A percentile compares a stretch with the other conserved stretches of the same genome.
phyloP scores from a whole-genome alignment of 2,888 invertebrate genomes.

The Macaria liturata region DNA sequence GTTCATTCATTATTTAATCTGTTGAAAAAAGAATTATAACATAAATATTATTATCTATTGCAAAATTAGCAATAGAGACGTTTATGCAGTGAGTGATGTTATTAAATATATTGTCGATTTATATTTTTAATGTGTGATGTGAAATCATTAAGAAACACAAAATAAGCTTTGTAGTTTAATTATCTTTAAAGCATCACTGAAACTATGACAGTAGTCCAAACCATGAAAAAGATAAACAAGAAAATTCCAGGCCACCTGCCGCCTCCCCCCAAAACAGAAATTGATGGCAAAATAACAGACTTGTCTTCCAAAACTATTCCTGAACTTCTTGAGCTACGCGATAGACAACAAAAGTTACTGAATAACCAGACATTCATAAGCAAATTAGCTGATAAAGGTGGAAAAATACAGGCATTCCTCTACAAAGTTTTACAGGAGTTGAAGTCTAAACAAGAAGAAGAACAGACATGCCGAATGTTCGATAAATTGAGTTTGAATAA shows the following conservation, averaged over 20 bases:
- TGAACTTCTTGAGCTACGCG: slow-evolving; percentile 79
- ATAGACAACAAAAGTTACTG: slow-evolving; percentile 82
- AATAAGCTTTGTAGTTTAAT: too few relatives aligned
- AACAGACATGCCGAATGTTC: slow-evolving; percentile 76
- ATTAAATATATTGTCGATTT: too few relatives aligned
- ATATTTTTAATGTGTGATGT: too few relatives aligned
- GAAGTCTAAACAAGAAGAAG: slow-evolving; percentile 73
- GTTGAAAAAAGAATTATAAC: too few relatives aligned
- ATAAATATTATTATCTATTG: too few relatives aligned
- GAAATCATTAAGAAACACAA: too few relatives aligned
- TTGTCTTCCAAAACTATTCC: slow-evolving; percentile 68
- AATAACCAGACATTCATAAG: slow-evolving; percentile 76
- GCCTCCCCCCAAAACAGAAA: slow-evolving; percentile 70
- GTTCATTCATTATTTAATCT: too few relatives aligned
- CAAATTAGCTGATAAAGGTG: slow-evolving; percentile 84
- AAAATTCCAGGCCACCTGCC: slow-evolving; percentile 77
- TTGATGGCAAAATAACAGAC: slow-evolving; percentile 80
- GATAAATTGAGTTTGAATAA: slow-evolving; percentile 77
- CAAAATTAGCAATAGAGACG: too few relatives aligned
- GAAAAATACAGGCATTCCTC: slow-evolving; percentile 76
- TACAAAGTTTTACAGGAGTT: slow-evolving; percentile 75
- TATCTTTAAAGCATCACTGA: background rate
- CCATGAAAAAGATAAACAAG: slow-evolving; percentile 62
- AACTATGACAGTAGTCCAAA: slow-evolving; percentile 27
- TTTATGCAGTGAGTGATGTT: too few relatives aligned